Conservation (phyloP, 2,113 vertebrate genomes). For the Passerina amoena region DNA sequence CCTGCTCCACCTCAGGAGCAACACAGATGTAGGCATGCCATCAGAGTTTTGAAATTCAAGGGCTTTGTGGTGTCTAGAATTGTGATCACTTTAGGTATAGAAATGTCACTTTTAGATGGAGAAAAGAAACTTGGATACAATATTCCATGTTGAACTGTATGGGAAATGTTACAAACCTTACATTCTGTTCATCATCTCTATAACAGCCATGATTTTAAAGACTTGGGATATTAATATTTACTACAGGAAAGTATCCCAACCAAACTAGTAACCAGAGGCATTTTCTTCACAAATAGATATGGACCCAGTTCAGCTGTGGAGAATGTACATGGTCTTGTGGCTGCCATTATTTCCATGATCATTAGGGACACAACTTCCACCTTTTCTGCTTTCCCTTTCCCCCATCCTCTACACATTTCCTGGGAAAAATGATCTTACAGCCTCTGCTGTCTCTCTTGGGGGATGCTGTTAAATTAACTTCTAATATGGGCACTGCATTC, state of each 20-base stretch:
- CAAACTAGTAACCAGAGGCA: neutral
- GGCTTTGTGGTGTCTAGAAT: neutral
- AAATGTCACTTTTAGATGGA: neutral
- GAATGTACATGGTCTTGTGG: neutral
- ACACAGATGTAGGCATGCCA: neutral
- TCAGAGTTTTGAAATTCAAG: neutral
- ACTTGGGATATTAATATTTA: neutral
- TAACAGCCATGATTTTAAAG: neutral
- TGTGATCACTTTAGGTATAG: neutral
- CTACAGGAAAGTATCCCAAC: neutral
- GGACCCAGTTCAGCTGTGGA: neutral
- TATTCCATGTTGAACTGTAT: neutral
- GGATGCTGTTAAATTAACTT: neutral
- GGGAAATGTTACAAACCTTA: neutral
- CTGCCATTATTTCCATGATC: neutral
- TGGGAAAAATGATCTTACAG: neutral
- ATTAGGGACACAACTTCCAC: neutral
- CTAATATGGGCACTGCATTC: neutral
- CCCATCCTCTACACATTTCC: neutral
- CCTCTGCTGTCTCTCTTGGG: neutral
- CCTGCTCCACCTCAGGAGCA: neutral
- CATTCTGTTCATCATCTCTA: neutral
- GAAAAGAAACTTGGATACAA: neutral
- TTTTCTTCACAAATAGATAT: neutral
- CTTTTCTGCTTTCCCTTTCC: fast-evolving